Evolutionary conservation across 2,113 vertebrate species (phyloP), one percentile per base, ranked within the genome.

Genomic region (Crypturellus undulatus): DNA sequence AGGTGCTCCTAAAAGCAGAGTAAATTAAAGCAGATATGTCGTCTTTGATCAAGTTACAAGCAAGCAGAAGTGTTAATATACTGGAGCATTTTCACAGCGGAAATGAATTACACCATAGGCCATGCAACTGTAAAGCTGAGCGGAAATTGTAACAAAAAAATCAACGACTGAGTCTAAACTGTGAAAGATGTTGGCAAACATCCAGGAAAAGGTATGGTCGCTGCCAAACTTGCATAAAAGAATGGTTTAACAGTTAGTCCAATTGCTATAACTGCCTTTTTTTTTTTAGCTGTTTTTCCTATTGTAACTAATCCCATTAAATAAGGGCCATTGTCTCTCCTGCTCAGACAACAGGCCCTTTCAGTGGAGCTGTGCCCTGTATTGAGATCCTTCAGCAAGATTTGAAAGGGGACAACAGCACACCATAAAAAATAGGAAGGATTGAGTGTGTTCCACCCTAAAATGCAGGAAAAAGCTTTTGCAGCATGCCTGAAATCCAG

Each of bases 221-320:
- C 71, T 97, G 97, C 98, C 98, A 97, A 97, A 87, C 79, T 95
- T 90, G 83, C 88, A 88, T 96, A 92, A 96, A 97, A 97, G 96
- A 96, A 94, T 87, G 89, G 89, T 96, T 97, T 97, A 97, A 97
- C 83, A 96, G 93, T 94, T 87, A 78, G 83, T 49, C 85, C 91
- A 95, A 96, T 97, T 93, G 77, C 96, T 97, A 15, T 94, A 97
- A 97, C 93, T 82, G 96, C 77, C 20, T 92, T 51, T 56, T 60
- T 52, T 63, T 70, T 94, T 96, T 96, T 94, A 96, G 82, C 88
- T 95, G 58, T 92, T 95, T 97, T 96, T 95, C 95, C 94, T 96
- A 97, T 97, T 98, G 94, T 97, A 97, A 97, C 95, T 97, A 97
- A 98, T 97, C 92, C 81, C 87, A 95, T 98, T 98, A 97, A 98